These are phyloP conservation scores for Pseudoatta argentina DNA, from an alignment of 1,140 invertebrate genomes.

Conservation along the genomic window DNA sequence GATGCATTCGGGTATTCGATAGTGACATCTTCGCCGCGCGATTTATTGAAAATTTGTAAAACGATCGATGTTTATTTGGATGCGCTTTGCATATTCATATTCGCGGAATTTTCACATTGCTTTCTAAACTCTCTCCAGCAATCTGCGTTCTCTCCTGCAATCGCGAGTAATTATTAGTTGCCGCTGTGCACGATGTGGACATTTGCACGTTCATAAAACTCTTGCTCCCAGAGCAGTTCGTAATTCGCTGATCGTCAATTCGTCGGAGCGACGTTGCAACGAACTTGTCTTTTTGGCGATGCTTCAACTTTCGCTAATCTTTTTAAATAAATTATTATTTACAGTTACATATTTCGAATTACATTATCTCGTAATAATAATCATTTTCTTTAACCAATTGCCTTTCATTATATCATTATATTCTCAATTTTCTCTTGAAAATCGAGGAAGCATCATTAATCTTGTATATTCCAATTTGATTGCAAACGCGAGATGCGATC, in stretches of 20 bases:
- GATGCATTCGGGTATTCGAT: not conserved
- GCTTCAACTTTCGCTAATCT: constrained; percentile 51
- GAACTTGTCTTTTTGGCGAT: constrained; percentile 1
- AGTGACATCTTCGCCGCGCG: not conserved
- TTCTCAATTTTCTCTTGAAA: not conserved
- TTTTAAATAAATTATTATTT: constrained; percentile 29
- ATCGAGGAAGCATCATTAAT: constrained; percentile 44
- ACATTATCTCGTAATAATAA: constrained; percentile 43
- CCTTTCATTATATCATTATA: constrained; percentile 29
- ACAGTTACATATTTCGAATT: not conserved
- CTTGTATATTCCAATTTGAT: constrained; percentile 41
- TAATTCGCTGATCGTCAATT: constrained; percentile 45
- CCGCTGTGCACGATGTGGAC: not conserved
- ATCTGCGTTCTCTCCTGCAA: not conserved
- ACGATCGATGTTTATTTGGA: not conserved
- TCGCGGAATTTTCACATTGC: constrained; percentile 39
- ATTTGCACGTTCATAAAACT: constrained; percentile 40
- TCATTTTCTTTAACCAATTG: constrained; percentile 11
- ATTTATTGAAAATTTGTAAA: constrained; percentile 23
- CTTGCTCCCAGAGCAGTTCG: constrained; percentile 19
- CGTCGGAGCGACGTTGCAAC: constrained; percentile 8
- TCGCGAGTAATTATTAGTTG: constrained; percentile 36
- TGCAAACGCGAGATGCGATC: constrained; percentile 51
- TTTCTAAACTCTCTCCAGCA: constrained; percentile 53
- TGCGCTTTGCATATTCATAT: constrained; percentile 24